These are phyloP conservation scores for Acrocyrtus sp. DNA, from an alignment of 2,888 invertebrate species.

Conservation along the genomic window DNA sequence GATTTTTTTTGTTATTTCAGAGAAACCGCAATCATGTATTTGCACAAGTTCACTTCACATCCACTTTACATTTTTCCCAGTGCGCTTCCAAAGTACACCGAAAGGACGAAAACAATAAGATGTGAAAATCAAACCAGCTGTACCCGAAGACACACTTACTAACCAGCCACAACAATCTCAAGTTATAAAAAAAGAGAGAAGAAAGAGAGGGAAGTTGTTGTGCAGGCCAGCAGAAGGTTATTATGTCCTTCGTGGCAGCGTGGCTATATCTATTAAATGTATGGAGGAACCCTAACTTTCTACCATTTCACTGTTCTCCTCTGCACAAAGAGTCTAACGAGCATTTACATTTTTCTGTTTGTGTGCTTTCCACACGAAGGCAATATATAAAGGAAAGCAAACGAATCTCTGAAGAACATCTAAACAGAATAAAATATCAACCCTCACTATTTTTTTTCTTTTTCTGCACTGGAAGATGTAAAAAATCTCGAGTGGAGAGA, in stretches of 20 bases:
- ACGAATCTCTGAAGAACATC: conserved; percentile 34
- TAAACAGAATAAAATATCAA: conserved; percentile 51
- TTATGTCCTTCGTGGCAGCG: too few relatives aligned
- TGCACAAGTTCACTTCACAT: conserved; percentile 12
- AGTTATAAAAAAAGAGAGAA: too few relatives aligned
- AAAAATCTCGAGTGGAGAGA: background rate
- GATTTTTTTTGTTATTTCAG: conserved; percentile 36
- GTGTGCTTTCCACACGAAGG: background rate
- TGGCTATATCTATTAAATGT: too few relatives aligned
- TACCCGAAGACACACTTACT: too few relatives aligned
- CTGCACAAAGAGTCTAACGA: background rate
- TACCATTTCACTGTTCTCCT: background rate
- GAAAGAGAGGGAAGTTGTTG: too few relatives aligned
- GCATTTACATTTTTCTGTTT: background rate
- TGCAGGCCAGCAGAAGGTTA: too few relatives aligned
- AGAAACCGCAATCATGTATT: background rate
- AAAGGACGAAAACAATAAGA: too few relatives aligned
- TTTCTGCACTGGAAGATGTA: conserved; percentile 2
- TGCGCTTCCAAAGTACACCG: conserved; percentile 6
- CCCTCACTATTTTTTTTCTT: conserved; percentile 13
- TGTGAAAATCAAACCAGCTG: too few relatives aligned
- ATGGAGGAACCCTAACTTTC: too few relatives aligned
- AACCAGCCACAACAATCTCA: too few relatives aligned
- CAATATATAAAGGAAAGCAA: conserved; percentile 27
- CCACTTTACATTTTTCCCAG: conserved; percentile 17